Evolutionary conservation across 1,140 invertebrate species (phyloP), one percentile per base, ranked within the genome.

Genomic region (Euglossa dilemma): DNA sequence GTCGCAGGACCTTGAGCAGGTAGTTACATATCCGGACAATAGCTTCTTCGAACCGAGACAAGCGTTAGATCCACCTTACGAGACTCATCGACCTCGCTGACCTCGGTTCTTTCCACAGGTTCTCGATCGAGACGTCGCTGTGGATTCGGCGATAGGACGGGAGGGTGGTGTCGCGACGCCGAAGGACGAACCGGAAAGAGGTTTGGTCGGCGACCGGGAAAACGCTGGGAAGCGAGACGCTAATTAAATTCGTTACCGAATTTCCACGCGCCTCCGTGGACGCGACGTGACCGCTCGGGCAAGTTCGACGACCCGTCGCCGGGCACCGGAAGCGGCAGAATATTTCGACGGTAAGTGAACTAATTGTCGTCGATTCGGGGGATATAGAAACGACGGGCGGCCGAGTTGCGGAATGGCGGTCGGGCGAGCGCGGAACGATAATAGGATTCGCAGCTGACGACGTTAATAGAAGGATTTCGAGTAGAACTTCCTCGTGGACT

Each of bases 401-500:
- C 43, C 64, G 14, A 69, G n/a, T 69, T 69, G 66, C 45, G n/a
- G 64, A 67, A 67, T n/a, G 64, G 11, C 20, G 45, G 43, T 14
- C 23, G 20, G 25, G 56, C 36, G 47, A 18, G 54, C 52, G 23
- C 36, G 28, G 52, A 59, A 81, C 72, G 56, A 66, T 82, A 86
- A 86, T 82, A 72, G 72, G 64, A 84, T 63, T 76, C 66, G 25
- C 78, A 82, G 84, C n/a, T 71, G 84, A 86, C 84, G 78, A 85
- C 67, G 66, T 85, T 85, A 85, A 86, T 85, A 85, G 85, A 86
- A 86, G 85, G 85, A 86, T 86, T 86, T 85, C 59, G 77, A 72
- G n/a, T 64, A 61, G 47, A 50, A 66, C n/a, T 52, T 47, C 50
- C 70, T 28, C 77, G 54, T 36, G 59, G 64, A 76, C 85, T 82